phyloP scores from a whole-genome alignment of 2,888 invertebrate genomes.

The Anthoptus insignis region DNA sequence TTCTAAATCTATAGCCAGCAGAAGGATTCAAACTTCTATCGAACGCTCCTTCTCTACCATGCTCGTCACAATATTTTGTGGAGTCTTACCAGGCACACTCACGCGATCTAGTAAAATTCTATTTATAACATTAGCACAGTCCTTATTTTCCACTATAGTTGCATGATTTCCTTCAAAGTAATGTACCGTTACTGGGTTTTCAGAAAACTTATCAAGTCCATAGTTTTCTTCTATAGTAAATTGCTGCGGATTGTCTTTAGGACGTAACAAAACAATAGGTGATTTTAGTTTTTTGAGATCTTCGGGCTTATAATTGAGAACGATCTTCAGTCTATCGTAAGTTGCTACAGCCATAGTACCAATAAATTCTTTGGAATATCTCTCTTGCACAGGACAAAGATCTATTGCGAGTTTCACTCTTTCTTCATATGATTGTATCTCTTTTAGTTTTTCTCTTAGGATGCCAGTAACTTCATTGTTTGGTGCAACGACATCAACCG shows the following conservation, averaged over 20 bases:
- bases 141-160: constrained; percentile 89
- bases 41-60: constrained; percentile 73
- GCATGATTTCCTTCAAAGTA: constrained; percentile 91
- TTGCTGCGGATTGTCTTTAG: constrained; percentile 84
- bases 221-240: constrained; percentile 88
- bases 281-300: constrained; percentile 83
- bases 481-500: constrained; percentile 82
- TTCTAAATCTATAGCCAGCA: too few relatives aligned
- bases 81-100: constrained; percentile 54
- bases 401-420: constrained; percentile 83
- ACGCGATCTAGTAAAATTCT: constrained; percentile 54
- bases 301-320: constrained; percentile 78
- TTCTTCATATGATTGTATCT: constrained; percentile 85
- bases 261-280: constrained; percentile 88
- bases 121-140: constrained; percentile 89
- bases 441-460: constrained; percentile 78
- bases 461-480: constrained; percentile 65
- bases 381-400: constrained; percentile 68
- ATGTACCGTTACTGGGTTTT: constrained; percentile 86
- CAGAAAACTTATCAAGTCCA: constrained; percentile 87
- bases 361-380: constrained; percentile 68
- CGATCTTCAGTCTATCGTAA: constrained; percentile 85
- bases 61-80: constrained; percentile 67
- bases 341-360: constrained; percentile 55
- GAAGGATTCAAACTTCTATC: constrained; percentile 51